Evolutionary conservation across 2,113 vertebrate species (phyloP).

Genomic region (Phyllostomus discolor): DNA sequence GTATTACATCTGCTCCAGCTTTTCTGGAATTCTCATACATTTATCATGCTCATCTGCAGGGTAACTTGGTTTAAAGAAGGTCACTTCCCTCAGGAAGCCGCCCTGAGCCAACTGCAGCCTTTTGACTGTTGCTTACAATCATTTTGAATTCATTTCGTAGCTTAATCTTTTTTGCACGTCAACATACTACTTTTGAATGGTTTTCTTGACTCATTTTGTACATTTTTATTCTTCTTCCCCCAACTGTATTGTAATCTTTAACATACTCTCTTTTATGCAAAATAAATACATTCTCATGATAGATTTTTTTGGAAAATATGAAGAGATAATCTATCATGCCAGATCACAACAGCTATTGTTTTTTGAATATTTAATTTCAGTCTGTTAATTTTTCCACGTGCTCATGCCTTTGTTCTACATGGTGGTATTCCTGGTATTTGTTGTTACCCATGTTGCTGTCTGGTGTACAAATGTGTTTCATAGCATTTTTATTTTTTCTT

Average conservation of each 20-base stretch:
- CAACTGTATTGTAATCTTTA: not conserved
- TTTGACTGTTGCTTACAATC: not conserved
- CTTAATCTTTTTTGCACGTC: not conserved
- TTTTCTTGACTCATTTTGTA: not conserved
- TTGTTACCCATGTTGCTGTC: not conserved
- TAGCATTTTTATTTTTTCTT: not conserved
- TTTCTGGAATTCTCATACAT: not conserved
- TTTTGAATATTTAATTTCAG: not conserved
- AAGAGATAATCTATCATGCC: not conserved
- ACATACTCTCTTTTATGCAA: not conserved
- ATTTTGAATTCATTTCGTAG: not conserved
- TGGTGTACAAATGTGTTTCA: not conserved
- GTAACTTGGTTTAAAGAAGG: not conserved
- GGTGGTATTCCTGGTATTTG: not conserved
- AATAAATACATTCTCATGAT: not conserved
- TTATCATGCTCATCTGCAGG: not conserved
- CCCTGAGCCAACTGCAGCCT: not conserved
- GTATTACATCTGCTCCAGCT: not conserved
- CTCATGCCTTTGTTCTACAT: not conserved
- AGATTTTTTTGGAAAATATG: not conserved
- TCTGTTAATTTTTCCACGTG: not conserved
- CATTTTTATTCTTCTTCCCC: not conserved
- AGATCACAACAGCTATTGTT: not conserved
- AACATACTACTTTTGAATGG: not conserved
- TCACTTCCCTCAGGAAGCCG: not conserved